These are phyloP conservation scores for Leucopsar rothschildi DNA, from an alignment of 2,113 vertebrate species.

Conservation along the genomic window DNA sequence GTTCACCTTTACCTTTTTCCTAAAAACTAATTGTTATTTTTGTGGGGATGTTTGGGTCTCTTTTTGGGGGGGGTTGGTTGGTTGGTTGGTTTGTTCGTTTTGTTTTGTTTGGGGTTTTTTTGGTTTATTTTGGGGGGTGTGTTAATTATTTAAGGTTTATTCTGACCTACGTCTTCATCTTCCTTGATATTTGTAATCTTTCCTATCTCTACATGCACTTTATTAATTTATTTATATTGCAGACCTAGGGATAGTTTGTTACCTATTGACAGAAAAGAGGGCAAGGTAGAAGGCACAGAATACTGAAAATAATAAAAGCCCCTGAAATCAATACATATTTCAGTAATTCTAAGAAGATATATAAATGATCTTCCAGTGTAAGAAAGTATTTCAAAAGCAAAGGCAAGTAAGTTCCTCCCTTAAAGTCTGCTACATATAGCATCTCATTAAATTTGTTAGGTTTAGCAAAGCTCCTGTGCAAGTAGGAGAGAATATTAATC, in stretches of 20 bases:
- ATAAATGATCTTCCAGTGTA: not conserved
- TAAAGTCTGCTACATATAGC: not conserved
- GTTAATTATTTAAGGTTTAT: not conserved
- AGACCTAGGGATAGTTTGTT: not conserved
- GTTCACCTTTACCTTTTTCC: not conserved
- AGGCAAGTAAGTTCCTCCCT: not conserved
- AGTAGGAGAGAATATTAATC: not conserved
- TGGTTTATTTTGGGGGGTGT: not conserved
- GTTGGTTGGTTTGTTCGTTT: too few species aligned
- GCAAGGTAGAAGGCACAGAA: not conserved
- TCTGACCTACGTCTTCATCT: not conserved
- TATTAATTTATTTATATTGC: not conserved
- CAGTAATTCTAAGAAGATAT: not conserved
- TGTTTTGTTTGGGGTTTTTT: not conserved
- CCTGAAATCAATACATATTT: not conserved
- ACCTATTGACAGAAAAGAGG: not conserved
- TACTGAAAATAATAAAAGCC: not conserved
- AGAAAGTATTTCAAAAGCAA: slow-evolving; percentile 12
- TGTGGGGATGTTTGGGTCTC: not conserved
- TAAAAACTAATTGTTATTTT: not conserved
- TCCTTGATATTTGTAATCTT: not conserved
- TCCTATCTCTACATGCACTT: rapidly evolving
- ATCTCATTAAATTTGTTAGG: not conserved
- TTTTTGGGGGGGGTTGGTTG: not conserved
- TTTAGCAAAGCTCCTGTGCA: not conserved